Conservation (phyloP, 2,888 invertebrate species). For the Himalopsyche anomala region DNA sequence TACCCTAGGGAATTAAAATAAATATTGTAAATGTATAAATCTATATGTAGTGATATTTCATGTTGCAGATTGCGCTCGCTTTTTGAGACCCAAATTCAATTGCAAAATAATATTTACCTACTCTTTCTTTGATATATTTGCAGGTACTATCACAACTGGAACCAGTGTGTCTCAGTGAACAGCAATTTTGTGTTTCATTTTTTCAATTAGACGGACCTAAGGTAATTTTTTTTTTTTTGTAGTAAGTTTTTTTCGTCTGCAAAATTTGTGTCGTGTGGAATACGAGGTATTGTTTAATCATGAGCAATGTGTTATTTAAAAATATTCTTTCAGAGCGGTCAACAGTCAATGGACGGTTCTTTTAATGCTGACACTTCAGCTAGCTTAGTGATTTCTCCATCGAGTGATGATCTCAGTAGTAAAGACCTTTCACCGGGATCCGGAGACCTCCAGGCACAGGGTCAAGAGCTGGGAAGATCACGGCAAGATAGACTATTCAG, state of each 20-base stretch:
- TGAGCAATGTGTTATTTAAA: too few species aligned
- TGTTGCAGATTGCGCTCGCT: neutral
- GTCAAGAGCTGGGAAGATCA: conserved; percentile 53
- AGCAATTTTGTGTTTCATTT: conserved; percentile 95
- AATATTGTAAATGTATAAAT: too few species aligned
- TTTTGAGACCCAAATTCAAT: too few species aligned
- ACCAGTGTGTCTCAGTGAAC: conserved; percentile 94
- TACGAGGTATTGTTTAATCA: too few species aligned
- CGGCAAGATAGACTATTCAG: conserved; percentile 73
- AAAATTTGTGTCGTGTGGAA: too few species aligned
- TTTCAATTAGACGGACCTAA: conserved; percentile 86
- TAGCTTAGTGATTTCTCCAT: conserved; percentile 62
- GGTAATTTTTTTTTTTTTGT: conserved; percentile 67
- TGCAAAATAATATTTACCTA: too few species aligned
- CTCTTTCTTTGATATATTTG: neutral
- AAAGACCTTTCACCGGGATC: conserved; percentile 64
- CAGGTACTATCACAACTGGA: conserved; percentile 92
- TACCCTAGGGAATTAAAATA: too few species aligned
- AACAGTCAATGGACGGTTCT: conserved; percentile 65
- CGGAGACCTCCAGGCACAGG: conserved; percentile 56
- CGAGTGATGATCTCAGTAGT: conserved; percentile 64
- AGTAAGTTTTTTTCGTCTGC: too few species aligned
- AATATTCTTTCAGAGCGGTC: conserved; percentile 59
- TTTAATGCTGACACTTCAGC: conserved; percentile 64
- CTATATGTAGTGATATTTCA: neutral